Evolutionary conservation across 2,797 vertebrate species (phyloP).

Genomic region (Petrocephalus schoutedeni): DNA sequence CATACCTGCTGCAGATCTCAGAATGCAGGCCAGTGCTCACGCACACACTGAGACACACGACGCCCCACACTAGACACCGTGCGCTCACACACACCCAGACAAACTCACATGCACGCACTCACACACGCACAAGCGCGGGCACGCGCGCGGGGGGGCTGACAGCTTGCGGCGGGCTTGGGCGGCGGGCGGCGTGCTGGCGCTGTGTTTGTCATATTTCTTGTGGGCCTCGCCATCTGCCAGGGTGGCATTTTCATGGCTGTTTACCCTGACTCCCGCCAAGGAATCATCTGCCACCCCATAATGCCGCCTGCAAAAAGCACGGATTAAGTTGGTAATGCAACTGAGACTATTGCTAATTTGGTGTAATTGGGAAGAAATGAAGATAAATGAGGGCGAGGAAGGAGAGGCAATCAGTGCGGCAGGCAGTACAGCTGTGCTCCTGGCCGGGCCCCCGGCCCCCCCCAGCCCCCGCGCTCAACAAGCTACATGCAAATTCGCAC

Average conservation of each 20-base stretch:
- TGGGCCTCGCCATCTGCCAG: conserved; percentile 79
- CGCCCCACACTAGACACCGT: background rate
- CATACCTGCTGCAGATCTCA: background rate
- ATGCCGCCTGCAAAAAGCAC: conserved; percentile 70
- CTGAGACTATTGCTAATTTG: conserved; percentile 90
- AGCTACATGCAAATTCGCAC: conserved; percentile 71
- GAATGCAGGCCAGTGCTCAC: conserved; percentile 1
- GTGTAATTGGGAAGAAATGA: conserved; percentile 90
- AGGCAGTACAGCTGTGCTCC: conserved; percentile 80
- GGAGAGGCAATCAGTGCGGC: conserved; percentile 80
- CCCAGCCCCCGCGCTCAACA: conserved; percentile 67
- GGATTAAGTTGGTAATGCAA: conserved; percentile 84
- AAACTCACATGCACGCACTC: background rate
- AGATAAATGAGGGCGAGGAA: conserved; percentile 86
- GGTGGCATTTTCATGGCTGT: conserved; percentile 83
- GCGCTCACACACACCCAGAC: background rate
- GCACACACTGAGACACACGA: background rate
- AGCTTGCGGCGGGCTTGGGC: conserved; percentile 71
- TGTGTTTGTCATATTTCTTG: conserved; percentile 79
- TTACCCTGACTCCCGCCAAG: conserved; percentile 80
- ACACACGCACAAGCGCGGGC: conserved; percentile 22
- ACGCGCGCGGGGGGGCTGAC: conserved; percentile 55
- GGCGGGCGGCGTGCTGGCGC: conserved; percentile 73
- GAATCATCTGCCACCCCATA: conserved; percentile 82
- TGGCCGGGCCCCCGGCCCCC: conserved; percentile 53